phyloP scores from a whole-genome alignment of 2,888 invertebrate genomes.

The Eupithecia subumbrata region DNA sequence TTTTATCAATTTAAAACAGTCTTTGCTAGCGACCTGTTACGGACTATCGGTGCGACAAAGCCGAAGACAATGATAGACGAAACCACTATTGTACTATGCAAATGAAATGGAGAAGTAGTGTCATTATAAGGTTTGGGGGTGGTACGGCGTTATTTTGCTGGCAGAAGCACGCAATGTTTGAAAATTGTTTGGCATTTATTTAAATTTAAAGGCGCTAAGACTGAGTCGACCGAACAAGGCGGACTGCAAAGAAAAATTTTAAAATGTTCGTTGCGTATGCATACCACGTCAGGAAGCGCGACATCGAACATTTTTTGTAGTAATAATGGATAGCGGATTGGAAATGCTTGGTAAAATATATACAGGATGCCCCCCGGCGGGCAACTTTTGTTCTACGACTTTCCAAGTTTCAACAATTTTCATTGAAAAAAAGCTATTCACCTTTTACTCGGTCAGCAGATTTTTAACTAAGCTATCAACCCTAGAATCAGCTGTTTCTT shows the following conservation, averaged over 20 bases:
- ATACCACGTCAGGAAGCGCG: no score
- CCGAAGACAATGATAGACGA: slow-evolving; percentile 54
- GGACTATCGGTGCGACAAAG: slow-evolving; percentile 59
- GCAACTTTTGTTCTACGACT: no score
- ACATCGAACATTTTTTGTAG: background rate
- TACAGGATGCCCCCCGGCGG: no score
- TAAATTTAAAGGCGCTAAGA: slow-evolving; percentile 13
- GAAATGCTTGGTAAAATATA: no score
- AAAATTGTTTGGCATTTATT: slow-evolving; percentile 42
- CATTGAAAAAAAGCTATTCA: no score
- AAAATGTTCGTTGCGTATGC: background rate
- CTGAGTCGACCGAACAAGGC: background rate
- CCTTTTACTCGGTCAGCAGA: no score
- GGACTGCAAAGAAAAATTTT: background rate
- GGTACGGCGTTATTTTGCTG: slow-evolving; percentile 69
- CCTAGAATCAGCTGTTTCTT: no score
- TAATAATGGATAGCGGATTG: background rate
- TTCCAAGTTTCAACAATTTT: no score
- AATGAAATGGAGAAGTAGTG: slow-evolving; percentile 76
- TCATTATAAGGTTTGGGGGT: slow-evolving; percentile 70
- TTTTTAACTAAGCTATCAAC: no score
- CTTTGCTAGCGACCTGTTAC: slow-evolving; percentile 50
- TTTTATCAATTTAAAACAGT: slow-evolving; percentile 31
- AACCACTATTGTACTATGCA: slow-evolving; percentile 74
- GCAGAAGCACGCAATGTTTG: slow-evolving; percentile 64